Evolutionary conservation across 2,797 vertebrate species (phyloP), one percentile per base, ranked within the genome.

Genomic region (Pempheris klunzingeri): DNA sequence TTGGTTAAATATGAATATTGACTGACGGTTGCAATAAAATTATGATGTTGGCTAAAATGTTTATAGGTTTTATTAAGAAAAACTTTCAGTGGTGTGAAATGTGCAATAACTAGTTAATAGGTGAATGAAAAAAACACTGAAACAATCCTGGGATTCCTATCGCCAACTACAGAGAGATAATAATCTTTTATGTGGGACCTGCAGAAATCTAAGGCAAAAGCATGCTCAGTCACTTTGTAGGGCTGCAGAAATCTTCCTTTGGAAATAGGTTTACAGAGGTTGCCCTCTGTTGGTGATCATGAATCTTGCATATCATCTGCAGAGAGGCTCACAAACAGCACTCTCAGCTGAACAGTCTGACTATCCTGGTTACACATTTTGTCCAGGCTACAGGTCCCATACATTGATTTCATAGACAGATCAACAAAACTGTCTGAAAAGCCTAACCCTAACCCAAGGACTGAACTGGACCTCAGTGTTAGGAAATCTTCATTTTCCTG

Each of bases 211-310:
- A 36, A 65, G 12, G 17, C 8, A 61, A 46, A 34, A 44, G 49
- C 17, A 32, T 57, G 11, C 18, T 32, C 41, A 59, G 17, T 5
- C 22, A 26, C 11, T 72, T 36, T 73, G 52, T 2, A 38, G 22
- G 7, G 18, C 15, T 54, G 1, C 26, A 28, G 5, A 46, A 24
- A 26, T n/a, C 26, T 62, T 49, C 63, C 24, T 58, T 26, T 65
- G 3, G 38, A 50, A 68, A 76, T n/a, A 65, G 15, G 46, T 80
- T 82, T 80, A 58, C 67, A 70, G 44, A 87, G 64, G 59, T 13
- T 78, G 90, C 90, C 90, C 87, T 78, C 92, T 94, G 68, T 68
- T 90, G 93, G 89, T 78, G 12, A 71, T 64, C 34, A 28, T 69
- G 54, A 62, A 62, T 36, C 1, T 41, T 78, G 55, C 80, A 73